A percentile compares a stretch with the other conserved stretches of the same genome.
phyloP scores from a whole-genome alignment of 2,113 vertebrate species.

The Patagioenas fasciata region DNA sequence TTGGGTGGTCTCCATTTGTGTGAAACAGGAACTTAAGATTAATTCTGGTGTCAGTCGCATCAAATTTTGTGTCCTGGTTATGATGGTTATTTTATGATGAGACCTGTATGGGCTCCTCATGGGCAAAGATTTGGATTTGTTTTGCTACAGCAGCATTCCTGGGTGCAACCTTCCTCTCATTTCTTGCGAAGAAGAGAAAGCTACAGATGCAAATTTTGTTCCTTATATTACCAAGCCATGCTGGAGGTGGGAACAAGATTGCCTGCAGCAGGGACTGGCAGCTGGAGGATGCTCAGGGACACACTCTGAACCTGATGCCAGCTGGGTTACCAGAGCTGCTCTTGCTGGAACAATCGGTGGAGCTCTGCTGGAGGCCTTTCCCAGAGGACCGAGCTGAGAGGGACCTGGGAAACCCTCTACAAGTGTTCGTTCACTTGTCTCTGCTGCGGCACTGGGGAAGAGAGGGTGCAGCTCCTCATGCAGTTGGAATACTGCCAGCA shows the following conservation, averaged over 20 bases:
- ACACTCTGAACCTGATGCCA: not conserved
- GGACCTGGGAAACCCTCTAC: not conserved
- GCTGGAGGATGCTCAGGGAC: not conserved
- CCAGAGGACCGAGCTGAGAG: not conserved
- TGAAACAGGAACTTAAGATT: not conserved
- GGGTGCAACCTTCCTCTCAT: not conserved
- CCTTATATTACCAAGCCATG: not conserved
- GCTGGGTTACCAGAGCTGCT: not conserved
- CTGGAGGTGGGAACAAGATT: not conserved
- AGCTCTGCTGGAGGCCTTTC: not conserved
- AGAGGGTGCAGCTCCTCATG: not conserved
- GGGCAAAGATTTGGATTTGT: not conserved
- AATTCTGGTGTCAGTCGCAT: not conserved
- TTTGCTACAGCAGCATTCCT: not conserved
- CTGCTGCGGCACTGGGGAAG: not conserved
- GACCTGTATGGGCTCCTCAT: accelerated
- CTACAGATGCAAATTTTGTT: not conserved
- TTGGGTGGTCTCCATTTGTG: not conserved
- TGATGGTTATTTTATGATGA: not conserved
- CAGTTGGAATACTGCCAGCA: not conserved
- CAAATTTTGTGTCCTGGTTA: not conserved
- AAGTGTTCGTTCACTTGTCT: not conserved
- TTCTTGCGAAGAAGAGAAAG: not conserved
- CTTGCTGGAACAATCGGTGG: not conserved
- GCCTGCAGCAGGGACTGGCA: not conserved